These are phyloP conservation scores for Sesia bembeciformis DNA, from an alignment of 2,888 invertebrate genomes.

Conservation along the genomic window DNA sequence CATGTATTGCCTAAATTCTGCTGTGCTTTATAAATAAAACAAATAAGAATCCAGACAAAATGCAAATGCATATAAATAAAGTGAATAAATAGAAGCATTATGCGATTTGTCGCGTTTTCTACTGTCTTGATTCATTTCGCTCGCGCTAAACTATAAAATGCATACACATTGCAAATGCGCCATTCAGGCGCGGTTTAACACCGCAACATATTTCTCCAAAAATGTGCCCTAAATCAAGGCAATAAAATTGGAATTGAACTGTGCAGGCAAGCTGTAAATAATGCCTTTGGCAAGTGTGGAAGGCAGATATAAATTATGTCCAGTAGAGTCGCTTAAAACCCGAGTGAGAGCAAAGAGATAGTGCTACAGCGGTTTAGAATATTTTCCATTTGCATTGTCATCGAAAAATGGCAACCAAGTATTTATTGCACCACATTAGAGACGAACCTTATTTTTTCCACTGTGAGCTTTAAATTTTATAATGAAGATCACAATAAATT, in stretches of 20 bases:
- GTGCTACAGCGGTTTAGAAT: conserved; percentile 23
- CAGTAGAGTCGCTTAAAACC: conserved; percentile 23
- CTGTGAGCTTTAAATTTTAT: too few species aligned
- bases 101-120: conserved; percentile 23
- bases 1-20: too few species aligned
- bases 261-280: conserved; percentile 6
- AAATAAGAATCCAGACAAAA: conserved; percentile 3
- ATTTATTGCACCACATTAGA: conserved; percentile 14
- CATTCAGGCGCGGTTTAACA: conserved; percentile 10
- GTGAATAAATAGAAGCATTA: neutral
- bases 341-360: conserved; percentile 27
- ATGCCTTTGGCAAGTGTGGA: conserved; percentile 17
- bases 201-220: conserved; percentile 2
- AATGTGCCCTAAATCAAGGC: conserved; percentile 2
- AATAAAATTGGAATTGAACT: conserved; percentile 5
- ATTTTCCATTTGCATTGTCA: conserved; percentile 28
- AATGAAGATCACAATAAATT: too few species aligned
- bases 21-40: neutral
- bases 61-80: conserved; percentile 10
- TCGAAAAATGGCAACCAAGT: conserved; percentile 19
- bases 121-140: conserved; percentile 26
- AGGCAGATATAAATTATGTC: conserved; percentile 29
- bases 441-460: too few species aligned
- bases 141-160: conserved; percentile 28
- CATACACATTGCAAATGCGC: conserved; percentile 21